Conservation (phyloP, 1,140 invertebrate species). For the Rhopalosiphum maidis region DNA sequence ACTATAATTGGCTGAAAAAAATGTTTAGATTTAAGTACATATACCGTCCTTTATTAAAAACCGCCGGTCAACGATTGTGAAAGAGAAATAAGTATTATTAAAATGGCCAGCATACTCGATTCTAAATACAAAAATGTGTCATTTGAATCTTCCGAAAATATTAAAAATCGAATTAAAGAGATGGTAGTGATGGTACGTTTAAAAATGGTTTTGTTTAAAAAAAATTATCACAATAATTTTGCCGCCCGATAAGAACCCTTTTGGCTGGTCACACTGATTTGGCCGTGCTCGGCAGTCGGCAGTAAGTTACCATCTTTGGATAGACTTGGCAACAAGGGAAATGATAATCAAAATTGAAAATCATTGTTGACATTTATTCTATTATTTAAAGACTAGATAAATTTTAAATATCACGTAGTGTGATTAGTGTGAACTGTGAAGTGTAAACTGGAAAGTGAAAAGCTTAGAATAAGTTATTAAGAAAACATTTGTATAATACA, state of each 20-base stretch:
- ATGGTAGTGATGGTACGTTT: neutral
- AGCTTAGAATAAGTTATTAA: neutral
- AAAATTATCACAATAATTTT: neutral
- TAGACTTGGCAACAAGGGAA: slow-evolving; percentile 16
- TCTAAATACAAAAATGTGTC: neutral
- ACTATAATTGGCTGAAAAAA: no score
- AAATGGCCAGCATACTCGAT: neutral
- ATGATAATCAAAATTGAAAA: slow-evolving; percentile 50
- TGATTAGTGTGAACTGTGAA: neutral
- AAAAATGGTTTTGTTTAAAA: neutral
- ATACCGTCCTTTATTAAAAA: no score
- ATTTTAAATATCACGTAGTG: neutral
- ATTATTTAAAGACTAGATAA: neutral
- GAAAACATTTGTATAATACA: no score
- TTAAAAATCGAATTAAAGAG: neutral
- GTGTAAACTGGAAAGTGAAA: neutral
- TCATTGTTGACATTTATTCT: neutral
- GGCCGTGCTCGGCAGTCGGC: neutral
- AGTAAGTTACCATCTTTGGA: neutral
- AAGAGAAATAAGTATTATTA: neutral
- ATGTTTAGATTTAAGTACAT: no score
- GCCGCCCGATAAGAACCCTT: neutral
- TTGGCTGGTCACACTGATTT: neutral
- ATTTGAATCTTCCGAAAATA: slow-evolving; percentile 20
- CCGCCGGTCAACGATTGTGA: neutral